Evolutionary conservation across 2,888 invertebrate species (phyloP).

Genomic region (Lepidochitona cinerea): DNA sequence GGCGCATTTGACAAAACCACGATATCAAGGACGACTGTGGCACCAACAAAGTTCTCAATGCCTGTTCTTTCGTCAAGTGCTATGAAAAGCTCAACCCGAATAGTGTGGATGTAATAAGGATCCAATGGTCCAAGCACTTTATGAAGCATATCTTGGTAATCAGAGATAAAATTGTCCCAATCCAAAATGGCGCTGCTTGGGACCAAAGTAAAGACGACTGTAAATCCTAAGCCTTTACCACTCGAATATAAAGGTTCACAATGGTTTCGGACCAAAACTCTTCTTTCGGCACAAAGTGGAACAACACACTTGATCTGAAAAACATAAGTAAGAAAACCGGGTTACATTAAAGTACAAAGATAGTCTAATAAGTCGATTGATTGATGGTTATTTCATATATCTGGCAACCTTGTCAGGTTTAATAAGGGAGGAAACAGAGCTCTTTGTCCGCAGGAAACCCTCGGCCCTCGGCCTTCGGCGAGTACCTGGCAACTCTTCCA

Average conservation of each 20-base stretch:
- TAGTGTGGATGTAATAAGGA: neutral
- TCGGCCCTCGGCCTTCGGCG: too few species aligned
- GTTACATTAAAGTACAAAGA: too few species aligned
- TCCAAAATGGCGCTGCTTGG: neutral
- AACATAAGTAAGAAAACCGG: too few species aligned
- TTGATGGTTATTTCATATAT: too few species aligned
- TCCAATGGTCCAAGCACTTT: neutral
- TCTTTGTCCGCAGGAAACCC: too few species aligned
- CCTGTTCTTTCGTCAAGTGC: neutral
- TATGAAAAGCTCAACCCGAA: neutral
- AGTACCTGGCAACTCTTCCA: too few species aligned
- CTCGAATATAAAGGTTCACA: neutral
- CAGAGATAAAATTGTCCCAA: neutral
- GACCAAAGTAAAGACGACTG: neutral
- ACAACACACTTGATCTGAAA: neutral
- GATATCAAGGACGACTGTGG: neutral
- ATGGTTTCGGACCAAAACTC: neutral
- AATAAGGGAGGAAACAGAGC: too few species aligned
- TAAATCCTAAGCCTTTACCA: neutral
- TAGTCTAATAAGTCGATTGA: too few species aligned
- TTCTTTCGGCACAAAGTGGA: neutral
- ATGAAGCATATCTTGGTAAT: neutral
- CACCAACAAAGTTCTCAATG: neutral
- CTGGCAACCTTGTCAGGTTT: too few species aligned
- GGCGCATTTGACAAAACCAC: neutral